Evolutionary conservation across 2,113 vertebrate genomes (phyloP).

Genomic region (Glaucidium brasilianum): DNA sequence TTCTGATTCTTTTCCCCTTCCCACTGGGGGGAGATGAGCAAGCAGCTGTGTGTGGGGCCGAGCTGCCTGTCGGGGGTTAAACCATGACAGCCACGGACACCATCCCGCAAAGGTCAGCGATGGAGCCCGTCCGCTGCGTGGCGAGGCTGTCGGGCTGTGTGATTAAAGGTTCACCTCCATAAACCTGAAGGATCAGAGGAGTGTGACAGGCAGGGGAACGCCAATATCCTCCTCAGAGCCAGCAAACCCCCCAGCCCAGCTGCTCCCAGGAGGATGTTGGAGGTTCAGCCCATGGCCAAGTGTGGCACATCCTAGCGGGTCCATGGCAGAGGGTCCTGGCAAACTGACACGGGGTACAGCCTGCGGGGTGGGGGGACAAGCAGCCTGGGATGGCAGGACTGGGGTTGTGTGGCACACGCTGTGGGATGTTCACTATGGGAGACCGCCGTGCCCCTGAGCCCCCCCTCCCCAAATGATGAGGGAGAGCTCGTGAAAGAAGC

Average conservation of each 20-base stretch:
- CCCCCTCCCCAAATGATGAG: accelerated
- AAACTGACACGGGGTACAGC: background rate
- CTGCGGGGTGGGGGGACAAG: background rate
- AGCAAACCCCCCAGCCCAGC: no score
- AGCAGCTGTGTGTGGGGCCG: background rate
- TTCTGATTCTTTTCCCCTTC: background rate
- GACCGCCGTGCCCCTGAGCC: background rate
- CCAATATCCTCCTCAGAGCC: background rate
- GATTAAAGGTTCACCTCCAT: background rate
- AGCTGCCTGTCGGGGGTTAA: background rate
- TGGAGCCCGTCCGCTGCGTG: background rate
- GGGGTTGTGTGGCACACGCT: no score
- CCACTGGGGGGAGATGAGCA: background rate
- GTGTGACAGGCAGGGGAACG: background rate
- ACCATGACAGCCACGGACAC: no score
- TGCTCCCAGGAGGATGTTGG: background rate
- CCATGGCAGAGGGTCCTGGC: background rate
- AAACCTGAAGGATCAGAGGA: background rate
- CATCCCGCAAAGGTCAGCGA: background rate
- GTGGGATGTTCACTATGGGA: background rate
- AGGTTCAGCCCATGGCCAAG: background rate
- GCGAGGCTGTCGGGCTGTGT: background rate
- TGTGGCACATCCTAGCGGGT: background rate
- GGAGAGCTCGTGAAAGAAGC: background rate
- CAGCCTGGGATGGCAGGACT: background rate